Conservation (phyloP, 2,888 invertebrate genomes). For the Cheilosia urbana region DNA sequence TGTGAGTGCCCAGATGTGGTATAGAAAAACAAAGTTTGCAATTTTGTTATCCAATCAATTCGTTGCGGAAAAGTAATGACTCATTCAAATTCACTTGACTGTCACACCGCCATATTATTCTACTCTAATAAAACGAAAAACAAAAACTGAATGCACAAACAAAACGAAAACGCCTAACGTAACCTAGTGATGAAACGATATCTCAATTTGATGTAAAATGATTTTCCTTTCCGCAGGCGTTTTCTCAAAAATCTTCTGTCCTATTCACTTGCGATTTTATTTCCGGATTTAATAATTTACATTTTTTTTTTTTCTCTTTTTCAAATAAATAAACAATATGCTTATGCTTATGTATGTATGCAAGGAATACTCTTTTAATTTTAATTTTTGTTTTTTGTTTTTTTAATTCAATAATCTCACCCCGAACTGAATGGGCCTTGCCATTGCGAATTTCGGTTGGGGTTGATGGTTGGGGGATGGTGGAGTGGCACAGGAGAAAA, state of each 20-base stretch:
- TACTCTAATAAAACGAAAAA: slow-evolving; percentile 26
- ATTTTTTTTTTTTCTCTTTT: too few relatives aligned
- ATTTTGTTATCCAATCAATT: slow-evolving; percentile 16
- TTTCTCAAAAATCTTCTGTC: too few relatives aligned
- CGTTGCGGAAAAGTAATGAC: slow-evolving; percentile 10
- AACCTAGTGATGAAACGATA: too few relatives aligned
- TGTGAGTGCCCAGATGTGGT: not conserved
- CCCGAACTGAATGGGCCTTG: slow-evolving; percentile 7
- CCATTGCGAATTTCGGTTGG: not conserved
- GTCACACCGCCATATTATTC: too few relatives aligned
- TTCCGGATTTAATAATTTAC: too few relatives aligned
- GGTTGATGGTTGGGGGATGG: not conserved
- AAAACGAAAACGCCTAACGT: too few relatives aligned
- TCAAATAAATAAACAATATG: too few relatives aligned
- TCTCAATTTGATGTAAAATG: too few relatives aligned
- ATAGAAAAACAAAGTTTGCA: not conserved
- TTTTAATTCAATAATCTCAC: slow-evolving; percentile 43
- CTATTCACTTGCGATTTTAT: too few relatives aligned
- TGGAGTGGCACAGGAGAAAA: slow-evolving; percentile 8
- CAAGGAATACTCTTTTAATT: too few relatives aligned
- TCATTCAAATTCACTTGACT: not conserved
- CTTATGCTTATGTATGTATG: not conserved
- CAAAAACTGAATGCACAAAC: not conserved
- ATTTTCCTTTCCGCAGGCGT: too few relatives aligned
- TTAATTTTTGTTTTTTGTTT: not conserved